Base-by-base conservation (phyloP, 2,797 vertebrate species). In the Octomys mimax region DNA sequence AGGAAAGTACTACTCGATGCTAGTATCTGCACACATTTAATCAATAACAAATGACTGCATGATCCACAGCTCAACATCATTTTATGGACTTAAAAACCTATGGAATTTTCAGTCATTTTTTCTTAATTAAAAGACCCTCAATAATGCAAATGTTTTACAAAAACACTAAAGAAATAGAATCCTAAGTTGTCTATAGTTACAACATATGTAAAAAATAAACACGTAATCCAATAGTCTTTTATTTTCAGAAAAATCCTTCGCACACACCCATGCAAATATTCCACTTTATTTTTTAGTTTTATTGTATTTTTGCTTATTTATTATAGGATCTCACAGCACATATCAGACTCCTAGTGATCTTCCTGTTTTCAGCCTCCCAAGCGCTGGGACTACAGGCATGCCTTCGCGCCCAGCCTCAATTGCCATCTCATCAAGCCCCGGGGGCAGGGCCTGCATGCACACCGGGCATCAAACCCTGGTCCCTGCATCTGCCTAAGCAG, bases 121-220 rank as follows among this genome's bases (percentile, higher is more conserved):
- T 97, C 94, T 97, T 96, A 97, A 98, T 97, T 97, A 95, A 96
- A 97, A 98, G 96, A 68, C 93, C 92, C 92, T 97, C 96, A 95
- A 96, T 97, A 97, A 97, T 64, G 93, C 92, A 98, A 94, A 97
- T 98, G 96, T 95, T 98, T 97, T 96, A 91, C 81, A 73, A 94
- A 87, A 97, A 97, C 89, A 83, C 89, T 52, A 70, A 70, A 92
- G 94, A 97, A 97, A 92, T 68, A 96, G 90, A 98, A 96, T 0
- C 88, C 57, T 73, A 33, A 96, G 62, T 21, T 54, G 70, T 83
- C 91, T 91, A 28, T 0, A 46, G 24, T 39, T 90, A 85, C 2
- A 13, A 57, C 22, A 24, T 46, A 71, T 54, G 77, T 39, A 42
- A 82, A 94, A 87, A 94, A 42, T 26, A 87, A 28, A 77, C 46